These are phyloP conservation scores for Chrysaora quinquecirrha DNA, from an alignment of 30 jellyfish, hydroid and myxozoan genomes.

Conservation along the genomic window DNA sequence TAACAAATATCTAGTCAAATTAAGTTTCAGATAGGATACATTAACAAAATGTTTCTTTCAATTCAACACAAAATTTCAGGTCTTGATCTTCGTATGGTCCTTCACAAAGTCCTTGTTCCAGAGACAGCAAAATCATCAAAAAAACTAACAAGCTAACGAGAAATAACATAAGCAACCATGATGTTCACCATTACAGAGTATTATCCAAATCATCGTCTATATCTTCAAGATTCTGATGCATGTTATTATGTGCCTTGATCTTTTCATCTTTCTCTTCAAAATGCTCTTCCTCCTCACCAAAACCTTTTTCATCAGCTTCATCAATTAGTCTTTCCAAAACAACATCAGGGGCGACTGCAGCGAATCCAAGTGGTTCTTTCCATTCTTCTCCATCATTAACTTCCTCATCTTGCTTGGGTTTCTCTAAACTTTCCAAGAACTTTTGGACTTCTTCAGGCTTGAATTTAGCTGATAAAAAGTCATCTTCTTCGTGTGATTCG, in stretches of 20 bases:
- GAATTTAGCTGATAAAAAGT: slow-evolving; percentile 24
- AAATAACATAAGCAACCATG: too few species aligned
- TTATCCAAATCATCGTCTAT: slow-evolving; percentile 8
- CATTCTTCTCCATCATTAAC: neutral
- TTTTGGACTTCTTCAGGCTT: slow-evolving; percentile 22
- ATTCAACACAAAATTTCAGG: too few species aligned
- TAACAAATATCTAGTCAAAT: too few species aligned
- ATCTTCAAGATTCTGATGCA: neutral
- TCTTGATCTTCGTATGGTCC: too few species aligned
- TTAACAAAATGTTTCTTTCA: too few species aligned
- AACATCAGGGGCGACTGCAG: slow-evolving; percentile 56
- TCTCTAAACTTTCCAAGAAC: neutral
- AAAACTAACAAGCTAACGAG: too few species aligned
- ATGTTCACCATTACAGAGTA: slow-evolving; percentile 5
- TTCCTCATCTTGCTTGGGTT: neutral
- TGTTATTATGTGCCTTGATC: neutral
- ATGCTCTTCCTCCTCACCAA: neutral
- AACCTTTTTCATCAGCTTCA: slow-evolving; percentile 43
- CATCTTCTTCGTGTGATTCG: slow-evolving; percentile 23
- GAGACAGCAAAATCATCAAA: too few species aligned
- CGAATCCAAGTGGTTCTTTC: slow-evolving; percentile 2
- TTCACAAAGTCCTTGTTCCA: too few species aligned
- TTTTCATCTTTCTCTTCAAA: neutral
- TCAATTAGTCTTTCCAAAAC: slow-evolving; percentile 55
- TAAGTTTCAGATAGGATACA: too few species aligned